Percentiles rank a stretch among this genome's conserved stretches.
These are phyloP conservation scores for Sarotherodon lohbergeri DNA, from an alignment of 2,113 vertebrate genomes.

Conservation along the genomic window DNA sequence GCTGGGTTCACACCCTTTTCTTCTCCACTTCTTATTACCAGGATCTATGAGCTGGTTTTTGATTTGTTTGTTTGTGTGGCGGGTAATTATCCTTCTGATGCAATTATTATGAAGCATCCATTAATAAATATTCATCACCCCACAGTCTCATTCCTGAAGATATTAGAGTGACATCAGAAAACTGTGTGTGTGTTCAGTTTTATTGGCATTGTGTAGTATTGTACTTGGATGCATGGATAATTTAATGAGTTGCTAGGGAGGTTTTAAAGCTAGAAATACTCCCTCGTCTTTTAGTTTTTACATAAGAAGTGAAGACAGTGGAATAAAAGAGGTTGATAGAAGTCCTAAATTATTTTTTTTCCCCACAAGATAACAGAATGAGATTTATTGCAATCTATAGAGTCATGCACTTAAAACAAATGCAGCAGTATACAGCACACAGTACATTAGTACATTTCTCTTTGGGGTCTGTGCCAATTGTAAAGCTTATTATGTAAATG, in stretches of 20 bases:
- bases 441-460: background rate
- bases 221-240: background rate
- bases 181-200: background rate
- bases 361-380: background rate
- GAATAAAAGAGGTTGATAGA: background rate
- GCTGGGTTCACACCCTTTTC: background rate
- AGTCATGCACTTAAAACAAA: background rate
- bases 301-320: background rate
- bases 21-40: conserved; percentile 26
- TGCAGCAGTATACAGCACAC: background rate
- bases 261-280: background rate
- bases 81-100: conserved; percentile 22
- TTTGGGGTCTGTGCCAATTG: background rate
- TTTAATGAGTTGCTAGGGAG: background rate
- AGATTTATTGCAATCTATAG: background rate
- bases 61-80: conserved; percentile 15
- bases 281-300: background rate
- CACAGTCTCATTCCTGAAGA: background rate
- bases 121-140: conserved; percentile 25
- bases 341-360: background rate
- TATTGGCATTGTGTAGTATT: background rate
- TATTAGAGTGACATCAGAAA: background rate
- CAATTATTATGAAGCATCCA: conserved; percentile 30
- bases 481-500: background rate
- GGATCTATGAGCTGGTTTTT: conserved; percentile 12